Evolutionary conservation across 2,888 invertebrate genomes (phyloP), one percentile per base, ranked within the genome.

Genomic region (Ormyrus rosae): DNA sequence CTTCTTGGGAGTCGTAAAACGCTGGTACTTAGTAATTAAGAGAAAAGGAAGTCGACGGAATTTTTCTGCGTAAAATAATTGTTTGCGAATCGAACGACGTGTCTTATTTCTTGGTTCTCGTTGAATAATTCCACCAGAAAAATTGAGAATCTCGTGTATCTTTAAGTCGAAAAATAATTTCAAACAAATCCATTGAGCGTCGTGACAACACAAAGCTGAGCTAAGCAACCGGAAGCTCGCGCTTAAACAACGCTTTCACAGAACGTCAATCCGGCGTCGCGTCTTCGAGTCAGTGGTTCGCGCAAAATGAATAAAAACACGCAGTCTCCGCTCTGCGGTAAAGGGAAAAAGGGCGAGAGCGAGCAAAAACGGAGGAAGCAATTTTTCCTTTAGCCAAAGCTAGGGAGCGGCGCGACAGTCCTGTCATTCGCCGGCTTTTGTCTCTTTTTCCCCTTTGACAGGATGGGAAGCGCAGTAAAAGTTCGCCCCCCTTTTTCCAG

Each of bases 371-470:
- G 63, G 8, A 55, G 48, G 69, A 76, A 69, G 72, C 78, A 68
- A 72, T 72, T 78, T 72, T 46, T 67, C 61, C 46, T 46, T 61
- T n/a, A 13, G 65, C 8, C 5, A 55, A 68, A 72, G 9, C 50
- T 55, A 55, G 9, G 48, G 13, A 9, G 11, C 45, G 8, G 5
- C 0, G 55, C 68, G 60, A 65, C 70, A 75, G 75, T 46, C 58
- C 76, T 71, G 75, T 80, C 80, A 76, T 80, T 80, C 80, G 48
- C 19, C 50, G n/a, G 48, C 69, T 56, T 68, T 68, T 64, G 74
- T 69, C 69, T 34, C 34, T 34, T 69, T 51, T 80, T 46, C 60
- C 55, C 7, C 64, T 50, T 72, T 64, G 55, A 46, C 2, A 63
- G 58, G 50, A 19, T 2, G 53, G 58, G 50, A n/a, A 53, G 48